Evolutionary conservation across 2,888 invertebrate species (phyloP).

Genomic region (Acronicta psi): DNA sequence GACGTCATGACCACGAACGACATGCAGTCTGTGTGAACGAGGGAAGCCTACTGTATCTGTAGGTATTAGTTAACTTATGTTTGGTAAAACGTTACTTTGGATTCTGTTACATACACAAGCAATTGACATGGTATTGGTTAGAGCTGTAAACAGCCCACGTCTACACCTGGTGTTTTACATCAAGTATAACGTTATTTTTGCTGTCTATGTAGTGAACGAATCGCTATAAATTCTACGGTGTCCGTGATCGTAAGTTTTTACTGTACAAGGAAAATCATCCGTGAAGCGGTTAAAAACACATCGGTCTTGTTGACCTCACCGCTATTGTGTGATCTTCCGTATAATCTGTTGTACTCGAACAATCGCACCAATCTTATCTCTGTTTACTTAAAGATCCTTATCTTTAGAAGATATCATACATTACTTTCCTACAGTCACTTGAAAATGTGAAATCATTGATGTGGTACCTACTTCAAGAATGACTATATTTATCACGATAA

Average conservation of each 20-base stretch:
- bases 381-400: constrained; percentile 5
- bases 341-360: constrained; percentile 15
- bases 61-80: too few relatives aligned
- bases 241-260: not conserved
- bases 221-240: not conserved
- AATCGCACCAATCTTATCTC: constrained; percentile 23
- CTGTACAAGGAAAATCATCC: constrained; percentile 13
- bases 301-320: constrained; percentile 15
- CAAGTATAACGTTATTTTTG: too few relatives aligned
- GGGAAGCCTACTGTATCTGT: constrained; percentile 5
- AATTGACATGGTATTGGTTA: too few relatives aligned
- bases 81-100: not conserved
- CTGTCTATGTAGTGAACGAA: too few relatives aligned
- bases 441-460: constrained; percentile 6
- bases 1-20: constrained; percentile 30
- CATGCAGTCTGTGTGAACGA: constrained; percentile 34
- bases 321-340: constrained; percentile 34
- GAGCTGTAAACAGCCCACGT: too few relatives aligned
- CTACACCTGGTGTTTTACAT: too few relatives aligned
- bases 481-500: constrained; percentile 10
- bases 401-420: constrained; percentile 17
- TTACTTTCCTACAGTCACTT: constrained; percentile 7
- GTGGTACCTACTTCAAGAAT: constrained; percentile 11
- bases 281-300: constrained; percentile 14
- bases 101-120: too few relatives aligned